Base-by-base conservation (phyloP, 1,140 invertebrate genomes). In the Neocloeon triangulifer region DNA sequence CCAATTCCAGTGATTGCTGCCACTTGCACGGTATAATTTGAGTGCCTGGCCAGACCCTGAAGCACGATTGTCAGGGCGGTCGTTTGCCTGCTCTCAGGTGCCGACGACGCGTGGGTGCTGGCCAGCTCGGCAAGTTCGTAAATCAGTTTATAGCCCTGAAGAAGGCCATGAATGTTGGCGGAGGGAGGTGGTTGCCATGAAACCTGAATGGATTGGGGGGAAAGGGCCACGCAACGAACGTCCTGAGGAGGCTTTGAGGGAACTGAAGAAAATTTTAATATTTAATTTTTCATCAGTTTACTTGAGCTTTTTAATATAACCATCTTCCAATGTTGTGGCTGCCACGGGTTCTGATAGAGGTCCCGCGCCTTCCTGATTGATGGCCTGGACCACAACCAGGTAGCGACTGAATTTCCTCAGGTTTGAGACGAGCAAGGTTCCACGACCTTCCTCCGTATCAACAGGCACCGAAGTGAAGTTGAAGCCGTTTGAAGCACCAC, bases 11-110 rank as follows among this genome's bases (percentile, higher is more conserved):
- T 94, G 51, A 69, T 86, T 5, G 82, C 85, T 39, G 81, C 59
- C 8, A 88, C 69, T 50, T 81, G 74, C 25, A 94, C 71, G 27
- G 79, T 89, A 51, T 94, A 95, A 58, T 92, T 94, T n/a, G 82
- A 86, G 50, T 72, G 86, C 41, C 82, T 78, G 37, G 69, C 57
- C n/a, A 78, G 46, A 2, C 66, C 66, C 0, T 63, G 68, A 2
- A 77, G 50, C 21, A 74, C 65, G 2, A 64, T 65, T 9, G 65
- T 73, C 19, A 73, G 45, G 2, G 66, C 66, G 5, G 64, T 67
- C 1, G 73, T 77, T 48, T 73, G 75, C 5, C 66, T 55, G n/a
- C n/a, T n/a, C n/a, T n/a, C n/a, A n/a, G n/a, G n/a, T n/a, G n/a
- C n/a, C n/a, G n/a, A n/a, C n/a, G n/a, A n/a, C n/a, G n/a, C n/a